A percentile compares a stretch with the other conserved stretches of the same genome.
Evolutionary conservation across 2,113 vertebrate species (phyloP).

Genomic region (Paradoxurus hermaphroditus): DNA sequence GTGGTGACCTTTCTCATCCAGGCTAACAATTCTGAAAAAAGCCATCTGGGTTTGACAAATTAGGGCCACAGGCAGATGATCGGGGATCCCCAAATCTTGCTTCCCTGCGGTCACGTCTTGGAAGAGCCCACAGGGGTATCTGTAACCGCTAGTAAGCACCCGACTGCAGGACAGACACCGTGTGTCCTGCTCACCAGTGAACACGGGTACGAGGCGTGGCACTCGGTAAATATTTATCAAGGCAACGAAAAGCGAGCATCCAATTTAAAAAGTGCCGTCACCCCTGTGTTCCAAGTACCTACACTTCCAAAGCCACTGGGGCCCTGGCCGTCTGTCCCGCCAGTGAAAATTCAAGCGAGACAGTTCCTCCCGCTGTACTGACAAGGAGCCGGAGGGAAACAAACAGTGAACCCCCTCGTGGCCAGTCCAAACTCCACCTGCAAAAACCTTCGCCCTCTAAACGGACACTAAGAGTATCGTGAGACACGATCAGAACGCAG

Average conservation of each 20-base stretch:
- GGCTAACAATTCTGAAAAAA: background rate
- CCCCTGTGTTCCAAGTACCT: background rate
- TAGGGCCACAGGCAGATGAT: background rate
- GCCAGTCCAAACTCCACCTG: background rate
- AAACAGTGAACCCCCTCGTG: background rate
- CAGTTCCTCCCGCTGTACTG: rapidly evolving
- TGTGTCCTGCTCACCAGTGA: background rate
- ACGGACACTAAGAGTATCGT: rapidly evolving
- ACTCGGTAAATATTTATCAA: rapidly evolving
- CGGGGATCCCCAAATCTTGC: background rate
- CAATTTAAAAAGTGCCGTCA: rapidly evolving
- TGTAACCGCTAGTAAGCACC: background rate
- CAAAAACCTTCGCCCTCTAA: background rate
- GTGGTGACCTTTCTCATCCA: background rate
- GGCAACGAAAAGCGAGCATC: background rate
- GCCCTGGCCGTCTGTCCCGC: background rate
- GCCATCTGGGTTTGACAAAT: background rate
- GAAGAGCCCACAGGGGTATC: background rate
- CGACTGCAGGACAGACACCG: rapidly evolving
- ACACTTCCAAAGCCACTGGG: rapidly evolving
- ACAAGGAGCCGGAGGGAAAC: background rate
- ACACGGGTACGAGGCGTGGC: rapidly evolving
- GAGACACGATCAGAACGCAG: rapidly evolving
- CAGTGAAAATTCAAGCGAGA: background rate
- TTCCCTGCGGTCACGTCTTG: background rate